A percentile compares a stretch with the other conserved stretches of the same genome.
phyloP scores from a whole-genome alignment of 2,888 invertebrate genomes.

The Hemithea aestivaria region DNA sequence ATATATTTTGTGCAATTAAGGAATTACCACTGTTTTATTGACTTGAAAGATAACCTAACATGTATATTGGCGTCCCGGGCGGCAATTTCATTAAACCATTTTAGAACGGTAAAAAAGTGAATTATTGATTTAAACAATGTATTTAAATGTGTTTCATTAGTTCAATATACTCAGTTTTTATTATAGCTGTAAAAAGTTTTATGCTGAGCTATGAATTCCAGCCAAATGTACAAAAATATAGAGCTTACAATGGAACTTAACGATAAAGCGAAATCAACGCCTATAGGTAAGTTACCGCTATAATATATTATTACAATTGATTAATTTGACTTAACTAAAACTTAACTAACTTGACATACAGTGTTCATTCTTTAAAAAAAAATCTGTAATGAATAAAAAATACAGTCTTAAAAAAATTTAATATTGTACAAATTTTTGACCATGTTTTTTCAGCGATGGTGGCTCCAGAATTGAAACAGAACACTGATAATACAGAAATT shows the following conservation, averaged over 20 bases:
- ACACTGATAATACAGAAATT: slow-evolving; percentile 58
- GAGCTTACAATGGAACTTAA: slow-evolving; percentile 48
- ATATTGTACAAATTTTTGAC: not conserved
- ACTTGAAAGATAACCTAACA: slow-evolving; percentile 11
- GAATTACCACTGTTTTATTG: not conserved
- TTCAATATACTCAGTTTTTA: not conserved
- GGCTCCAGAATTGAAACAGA: slow-evolving; percentile 68
- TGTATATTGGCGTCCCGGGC: slow-evolving; percentile 18
- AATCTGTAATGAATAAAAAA: too few species aligned
- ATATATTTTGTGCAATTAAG: too few species aligned
- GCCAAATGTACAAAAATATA: slow-evolving; percentile 56
- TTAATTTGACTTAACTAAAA: too few species aligned
- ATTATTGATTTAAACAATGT: too few species aligned
- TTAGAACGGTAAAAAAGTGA: slow-evolving; percentile 4
- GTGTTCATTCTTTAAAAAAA: too few species aligned
- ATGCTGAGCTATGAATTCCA: slow-evolving; percentile 49
- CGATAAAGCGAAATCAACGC: slow-evolving; percentile 64
- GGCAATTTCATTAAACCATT: slow-evolving; percentile 1
- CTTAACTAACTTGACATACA: too few species aligned
- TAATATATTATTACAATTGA: not conserved
- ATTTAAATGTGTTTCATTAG: slow-evolving; percentile 3
- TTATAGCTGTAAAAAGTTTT: slow-evolving; percentile 6
- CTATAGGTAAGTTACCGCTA: slow-evolving; percentile 52
- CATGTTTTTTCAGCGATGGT: slow-evolving; percentile 62
- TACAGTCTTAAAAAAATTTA: too few species aligned